Evolutionary conservation across 2,113 vertebrate genomes (phyloP).

Genomic region (Brienomyrus brachyistius): DNA sequence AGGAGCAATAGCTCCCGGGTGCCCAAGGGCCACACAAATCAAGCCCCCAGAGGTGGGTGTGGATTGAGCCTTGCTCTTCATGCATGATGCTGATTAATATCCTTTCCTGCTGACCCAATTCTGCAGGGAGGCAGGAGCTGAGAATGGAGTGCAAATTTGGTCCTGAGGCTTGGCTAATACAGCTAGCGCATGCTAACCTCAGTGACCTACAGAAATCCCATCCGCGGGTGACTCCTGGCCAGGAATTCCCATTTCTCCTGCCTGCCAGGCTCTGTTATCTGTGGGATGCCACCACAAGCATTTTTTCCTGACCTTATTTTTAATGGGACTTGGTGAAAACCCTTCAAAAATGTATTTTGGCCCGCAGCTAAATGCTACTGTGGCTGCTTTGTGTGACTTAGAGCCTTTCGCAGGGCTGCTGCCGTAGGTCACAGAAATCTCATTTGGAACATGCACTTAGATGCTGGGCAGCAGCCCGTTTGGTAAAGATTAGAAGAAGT

Average conservation of each 20-base stretch:
- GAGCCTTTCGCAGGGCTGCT: not conserved
- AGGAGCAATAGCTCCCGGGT: not conserved
- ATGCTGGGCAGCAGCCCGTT: not conserved
- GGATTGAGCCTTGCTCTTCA: not conserved
- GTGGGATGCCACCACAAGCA: not conserved
- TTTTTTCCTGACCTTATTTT: not conserved
- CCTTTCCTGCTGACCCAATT: not conserved
- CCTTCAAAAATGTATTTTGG: not conserved
- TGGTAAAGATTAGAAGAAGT: not conserved
- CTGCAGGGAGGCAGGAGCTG: conserved; percentile 15
- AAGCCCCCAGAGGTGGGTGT: conserved; percentile 2
- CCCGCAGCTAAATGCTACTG: not conserved
- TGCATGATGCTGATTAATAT: conserved; percentile 13
- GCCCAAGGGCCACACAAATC: conserved; percentile 31
- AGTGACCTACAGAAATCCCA: not conserved
- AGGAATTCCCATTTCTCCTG: not conserved
- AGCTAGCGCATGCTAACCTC: not conserved
- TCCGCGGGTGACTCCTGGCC: not conserved
- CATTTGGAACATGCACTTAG: not conserved
- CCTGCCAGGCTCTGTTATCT: not conserved
- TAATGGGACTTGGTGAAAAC: not conserved
- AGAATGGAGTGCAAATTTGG: conserved; percentile 22
- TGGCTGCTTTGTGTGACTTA: not conserved
- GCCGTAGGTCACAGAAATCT: not conserved
- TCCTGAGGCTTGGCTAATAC: not conserved